A percentile compares a stretch with the other conserved stretches of the same genome.
Conservation (phyloP, 2,797 vertebrate species). For the Alauda arvensis region DNA sequence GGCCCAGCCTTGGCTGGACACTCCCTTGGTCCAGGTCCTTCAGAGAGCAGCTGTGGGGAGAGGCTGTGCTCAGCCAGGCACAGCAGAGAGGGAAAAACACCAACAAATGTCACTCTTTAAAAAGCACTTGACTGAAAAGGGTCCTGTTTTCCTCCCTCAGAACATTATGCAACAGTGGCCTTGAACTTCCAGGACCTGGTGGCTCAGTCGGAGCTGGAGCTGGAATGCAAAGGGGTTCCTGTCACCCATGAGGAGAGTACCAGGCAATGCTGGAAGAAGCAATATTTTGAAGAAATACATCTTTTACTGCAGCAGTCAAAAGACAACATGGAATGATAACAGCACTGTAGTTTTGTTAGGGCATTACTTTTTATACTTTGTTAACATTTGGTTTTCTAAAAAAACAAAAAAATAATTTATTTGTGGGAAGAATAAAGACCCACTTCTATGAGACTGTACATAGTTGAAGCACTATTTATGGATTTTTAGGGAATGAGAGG, state of each 20-base stretch:
- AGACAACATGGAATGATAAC: constrained; percentile 3
- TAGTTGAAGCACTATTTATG: constrained; percentile 48
- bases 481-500: background rate
- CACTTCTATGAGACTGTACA: constrained; percentile 20
- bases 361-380: constrained; percentile 61
- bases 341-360: constrained; percentile 40
- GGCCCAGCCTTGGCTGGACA: background rate
- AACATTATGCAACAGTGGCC: constrained; percentile 63
- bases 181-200: constrained; percentile 59
- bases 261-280: constrained; percentile 68
- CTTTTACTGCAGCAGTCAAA: constrained; percentile 47
- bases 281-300: constrained; percentile 70
- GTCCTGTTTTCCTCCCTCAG: constrained; percentile 33
- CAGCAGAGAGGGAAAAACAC: background rate
- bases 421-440: constrained; percentile 60
- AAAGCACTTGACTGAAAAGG: background rate
- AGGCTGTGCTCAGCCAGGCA: background rate
- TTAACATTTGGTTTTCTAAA: constrained; percentile 34
- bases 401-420: constrained; percentile 49
- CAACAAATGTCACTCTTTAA: background rate
- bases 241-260: constrained; percentile 52
- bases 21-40: accelerated
- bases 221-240: constrained; percentile 67
- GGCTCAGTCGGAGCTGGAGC: constrained; percentile 55
- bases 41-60: background rate